Conservation (phyloP, 2,888 invertebrate genomes). For the Plemyria rubiginata region DNA sequence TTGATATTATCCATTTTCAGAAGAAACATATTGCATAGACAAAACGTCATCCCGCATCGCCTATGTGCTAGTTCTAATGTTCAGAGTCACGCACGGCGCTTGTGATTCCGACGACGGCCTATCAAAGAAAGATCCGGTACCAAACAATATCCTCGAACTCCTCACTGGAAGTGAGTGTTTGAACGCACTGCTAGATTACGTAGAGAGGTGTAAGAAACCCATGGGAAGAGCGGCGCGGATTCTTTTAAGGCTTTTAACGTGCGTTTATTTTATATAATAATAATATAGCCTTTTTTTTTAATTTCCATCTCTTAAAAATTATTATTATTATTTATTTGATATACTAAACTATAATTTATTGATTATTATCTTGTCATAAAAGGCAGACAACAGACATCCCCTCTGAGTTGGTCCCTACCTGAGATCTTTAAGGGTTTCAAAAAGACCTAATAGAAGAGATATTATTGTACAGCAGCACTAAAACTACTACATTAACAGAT, state of each 20-base stretch:
- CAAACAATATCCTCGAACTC: constrained; percentile 65
- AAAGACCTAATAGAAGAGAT: no score
- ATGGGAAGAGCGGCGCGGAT: constrained; percentile 80
- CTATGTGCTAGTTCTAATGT: constrained; percentile 72
- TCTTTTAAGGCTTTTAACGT: constrained; percentile 83
- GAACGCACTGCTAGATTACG: constrained; percentile 75
- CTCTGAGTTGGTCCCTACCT: no score
- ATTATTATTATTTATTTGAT: no score
- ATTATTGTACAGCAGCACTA: no score
- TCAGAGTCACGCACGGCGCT: constrained; percentile 71
- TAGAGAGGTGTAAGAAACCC: constrained; percentile 74
- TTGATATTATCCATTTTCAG: constrained; percentile 46
- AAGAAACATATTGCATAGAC: constrained; percentile 52
- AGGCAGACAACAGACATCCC: no score
- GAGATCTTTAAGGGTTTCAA: no score
- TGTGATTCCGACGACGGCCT: constrained; percentile 55
- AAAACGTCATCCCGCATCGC: constrained; percentile 68
- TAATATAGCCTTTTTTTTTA: no score
- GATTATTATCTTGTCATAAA: no score
- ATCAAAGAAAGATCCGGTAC: constrained; percentile 59
- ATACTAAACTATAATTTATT: no score
- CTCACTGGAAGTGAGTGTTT: constrained; percentile 70
- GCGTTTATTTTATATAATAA: no score
- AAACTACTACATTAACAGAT: no score
- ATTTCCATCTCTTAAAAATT: no score